Conservation (phyloP, 2,797 vertebrate species). For the Melanitta fusca region DNA sequence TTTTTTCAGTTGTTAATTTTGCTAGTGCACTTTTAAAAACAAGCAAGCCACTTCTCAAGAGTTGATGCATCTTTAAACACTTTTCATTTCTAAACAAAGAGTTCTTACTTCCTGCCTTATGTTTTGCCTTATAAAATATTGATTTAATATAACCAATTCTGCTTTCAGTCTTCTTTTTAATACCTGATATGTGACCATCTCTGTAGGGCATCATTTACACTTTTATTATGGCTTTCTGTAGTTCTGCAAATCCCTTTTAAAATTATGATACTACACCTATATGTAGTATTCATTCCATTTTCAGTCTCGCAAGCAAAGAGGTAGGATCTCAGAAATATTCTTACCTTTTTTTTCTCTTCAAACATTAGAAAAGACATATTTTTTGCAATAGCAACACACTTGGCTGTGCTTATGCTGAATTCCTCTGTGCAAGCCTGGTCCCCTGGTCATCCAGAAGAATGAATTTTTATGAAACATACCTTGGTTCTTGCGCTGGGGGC, state of each 20-base stretch:
- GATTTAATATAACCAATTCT: not conserved
- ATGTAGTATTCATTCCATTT: accelerated
- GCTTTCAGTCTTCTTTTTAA: not conserved
- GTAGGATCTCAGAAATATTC: not conserved
- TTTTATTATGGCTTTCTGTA: not conserved
- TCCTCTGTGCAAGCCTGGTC: not conserved
- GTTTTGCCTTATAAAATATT: not conserved
- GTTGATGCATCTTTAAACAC: not conserved
- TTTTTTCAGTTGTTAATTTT: not conserved
- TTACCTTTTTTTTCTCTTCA: not conserved
- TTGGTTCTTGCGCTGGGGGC: not conserved
- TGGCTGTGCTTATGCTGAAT: not conserved
- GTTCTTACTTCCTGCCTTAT: not conserved
- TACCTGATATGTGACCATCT: not conserved
- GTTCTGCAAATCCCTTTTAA: not conserved
- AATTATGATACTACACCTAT: not conserved
- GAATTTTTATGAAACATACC: not conserved
- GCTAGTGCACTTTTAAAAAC: not conserved
- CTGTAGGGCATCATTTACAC: not conserved
- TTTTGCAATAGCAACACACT: not conserved
- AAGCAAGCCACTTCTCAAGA: not conserved
- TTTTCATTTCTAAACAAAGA: not conserved
- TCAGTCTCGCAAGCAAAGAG: not conserved
- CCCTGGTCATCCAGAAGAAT: not conserved
- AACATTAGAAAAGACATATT: not conserved